These are phyloP conservation scores for Tiliacea citrago DNA, from an alignment of 2,888 invertebrate genomes.

Conservation along the genomic window DNA sequence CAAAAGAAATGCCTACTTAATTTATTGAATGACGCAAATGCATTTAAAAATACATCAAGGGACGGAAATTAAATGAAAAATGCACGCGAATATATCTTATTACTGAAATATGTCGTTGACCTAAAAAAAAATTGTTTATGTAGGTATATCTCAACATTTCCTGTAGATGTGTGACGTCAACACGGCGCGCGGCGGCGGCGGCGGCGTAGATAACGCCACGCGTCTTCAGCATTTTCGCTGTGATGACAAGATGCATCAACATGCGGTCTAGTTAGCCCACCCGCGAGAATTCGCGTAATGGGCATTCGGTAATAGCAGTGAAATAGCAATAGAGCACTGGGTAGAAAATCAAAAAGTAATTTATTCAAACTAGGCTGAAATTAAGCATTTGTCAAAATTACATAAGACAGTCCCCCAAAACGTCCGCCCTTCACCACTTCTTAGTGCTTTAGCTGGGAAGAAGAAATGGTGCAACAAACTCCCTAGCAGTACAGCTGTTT, in stretches of 20 bases:
- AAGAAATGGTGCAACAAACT: too few species aligned
- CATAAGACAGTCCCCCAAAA: too few species aligned
- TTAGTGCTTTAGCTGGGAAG: too few species aligned
- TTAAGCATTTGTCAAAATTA: too few species aligned
- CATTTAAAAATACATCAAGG: constrained; percentile 48
- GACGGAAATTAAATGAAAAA: constrained; percentile 48
- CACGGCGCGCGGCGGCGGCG: too few species aligned
- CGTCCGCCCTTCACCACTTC: too few species aligned
- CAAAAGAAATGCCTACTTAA: constrained; percentile 36
- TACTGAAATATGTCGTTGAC: constrained; percentile 48
- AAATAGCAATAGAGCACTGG: neutral
- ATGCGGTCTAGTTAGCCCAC: constrained; percentile 14
- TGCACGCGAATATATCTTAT: constrained; percentile 38
- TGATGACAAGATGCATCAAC: constrained; percentile 47
- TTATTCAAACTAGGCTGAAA: too few species aligned
- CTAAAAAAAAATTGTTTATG: constrained; percentile 34
- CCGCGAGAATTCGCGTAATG: neutral
- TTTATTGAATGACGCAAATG: constrained; percentile 57
- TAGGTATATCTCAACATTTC: constrained; percentile 33
- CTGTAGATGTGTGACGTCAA: constrained; percentile 8
- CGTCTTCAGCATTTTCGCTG: constrained; percentile 12
- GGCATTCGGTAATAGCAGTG: neutral
- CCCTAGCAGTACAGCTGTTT: too few species aligned
- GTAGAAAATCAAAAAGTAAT: neutral
- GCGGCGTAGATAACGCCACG: neutral